Evolutionary conservation across 2,113 vertebrate genomes (phyloP), one percentile per base, ranked within the genome.

Genomic region (Chroicocephalus ridibundus): DNA sequence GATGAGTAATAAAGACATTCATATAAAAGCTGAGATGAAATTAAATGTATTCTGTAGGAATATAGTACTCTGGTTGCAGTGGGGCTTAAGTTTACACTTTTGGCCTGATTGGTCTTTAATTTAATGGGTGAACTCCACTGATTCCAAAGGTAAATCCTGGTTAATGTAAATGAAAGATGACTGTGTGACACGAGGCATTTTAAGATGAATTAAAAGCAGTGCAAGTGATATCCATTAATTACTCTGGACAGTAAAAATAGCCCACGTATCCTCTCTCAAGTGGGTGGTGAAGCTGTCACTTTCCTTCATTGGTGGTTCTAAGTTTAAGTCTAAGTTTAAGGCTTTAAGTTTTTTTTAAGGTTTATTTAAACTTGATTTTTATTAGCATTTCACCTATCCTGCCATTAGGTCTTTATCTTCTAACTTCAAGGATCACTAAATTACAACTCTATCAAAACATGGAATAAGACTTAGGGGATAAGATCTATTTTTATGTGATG

Each of bases 231-330:
- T 5, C 57, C 47, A 83, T 62, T 97, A 91, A 95, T 82, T 86
- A 88, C 69, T 66, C 20, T 38, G n/a, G 71, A 54, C 64, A 84
- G 86, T 81, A 92, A 81, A 83, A 88, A 68, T 15, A 83, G 34
- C 36, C 69, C 86, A 91, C 51, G 42, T 96, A 89, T 89, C 84
- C 87, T 79, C 70, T 61, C 70, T 94, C 87, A 93, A 87, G 61
- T 25, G 38, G 13, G 68, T 75, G 64, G 51, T 62, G 25, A 91
- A 92, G 60, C 55, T 86, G 58, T 77, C n/a, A 46, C 44, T 68
- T 69, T 42, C 61, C 47, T 84, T 74, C 83, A 38, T 7, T 66
- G 60, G 34, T 54, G 51, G 9, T 27, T 91, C 29, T 15, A 47
- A 47, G 46, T 47, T 47, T 47, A 18, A 19, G 46, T 20, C 46